phyloP scores from a whole-genome alignment of 2,113 vertebrate genomes.

The Myotis lucifugus region DNA sequence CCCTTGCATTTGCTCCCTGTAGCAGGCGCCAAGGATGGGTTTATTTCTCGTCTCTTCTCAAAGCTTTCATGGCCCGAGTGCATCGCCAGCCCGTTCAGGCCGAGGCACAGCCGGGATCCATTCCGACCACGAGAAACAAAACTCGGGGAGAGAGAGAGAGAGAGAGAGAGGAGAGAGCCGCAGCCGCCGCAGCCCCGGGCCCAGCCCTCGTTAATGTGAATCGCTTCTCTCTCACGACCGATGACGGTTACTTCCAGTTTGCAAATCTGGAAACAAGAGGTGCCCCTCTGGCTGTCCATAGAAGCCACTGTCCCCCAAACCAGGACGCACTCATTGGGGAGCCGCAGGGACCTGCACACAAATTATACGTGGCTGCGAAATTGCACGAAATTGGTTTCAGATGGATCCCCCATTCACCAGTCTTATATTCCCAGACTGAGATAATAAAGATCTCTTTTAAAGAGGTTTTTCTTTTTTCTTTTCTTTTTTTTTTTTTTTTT shows the following conservation, averaged over 20 bases:
- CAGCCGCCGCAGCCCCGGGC: not conserved
- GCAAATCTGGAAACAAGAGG: conserved; percentile 55
- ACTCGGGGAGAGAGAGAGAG: not conserved
- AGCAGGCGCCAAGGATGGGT: not conserved
- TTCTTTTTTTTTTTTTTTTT: not conserved
- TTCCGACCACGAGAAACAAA: conserved; percentile 51
- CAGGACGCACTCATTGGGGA: conserved; percentile 9
- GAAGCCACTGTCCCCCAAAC: conserved; percentile 74
- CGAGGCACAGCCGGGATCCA: conserved; percentile 23
- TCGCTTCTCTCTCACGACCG: conserved; percentile 63
- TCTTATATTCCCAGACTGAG: conserved; percentile 80
- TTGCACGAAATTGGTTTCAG: conserved; percentile 84
- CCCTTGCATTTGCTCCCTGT: not conserved
- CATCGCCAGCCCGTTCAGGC: conserved; percentile 37
- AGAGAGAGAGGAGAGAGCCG: too few relatives aligned
- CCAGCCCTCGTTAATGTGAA: conserved; percentile 60
- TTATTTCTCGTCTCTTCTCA: conserved; percentile 23
- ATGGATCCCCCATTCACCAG: conserved; percentile 76
- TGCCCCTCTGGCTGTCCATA: conserved; percentile 66
- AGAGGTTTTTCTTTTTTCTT: conserved; percentile 5
- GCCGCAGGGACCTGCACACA: conserved; percentile 68
- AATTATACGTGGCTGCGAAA: conserved; percentile 73
- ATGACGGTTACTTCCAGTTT: conserved; percentile 57
- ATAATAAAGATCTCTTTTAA: conserved; percentile 83
- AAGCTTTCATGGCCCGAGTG: conserved; percentile 47